A percentile compares a stretch with the other conserved stretches of the same genome.
Conservation (phyloP, 1,140 invertebrate genomes). For the Panagrolaimus sp. region DNA sequence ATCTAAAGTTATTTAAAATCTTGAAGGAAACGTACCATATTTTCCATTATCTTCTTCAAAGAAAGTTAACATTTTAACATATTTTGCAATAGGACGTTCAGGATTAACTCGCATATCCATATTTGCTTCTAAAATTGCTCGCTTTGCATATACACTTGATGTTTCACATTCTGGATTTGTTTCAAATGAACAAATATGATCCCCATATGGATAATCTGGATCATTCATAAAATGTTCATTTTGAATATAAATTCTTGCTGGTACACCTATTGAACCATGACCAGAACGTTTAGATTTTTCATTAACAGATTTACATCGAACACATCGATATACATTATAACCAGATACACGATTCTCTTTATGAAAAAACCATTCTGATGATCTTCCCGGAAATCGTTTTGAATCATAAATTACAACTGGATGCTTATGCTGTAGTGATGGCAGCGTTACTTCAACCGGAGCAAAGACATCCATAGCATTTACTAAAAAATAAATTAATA, state of each 20-base stretch:
- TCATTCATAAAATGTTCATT: slow-evolving; percentile 11
- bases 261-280: not conserved
- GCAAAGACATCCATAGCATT: slow-evolving; percentile 5
- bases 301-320: slow-evolving; percentile 8
- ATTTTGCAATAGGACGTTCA: not conserved
- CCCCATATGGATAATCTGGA: not conserved
- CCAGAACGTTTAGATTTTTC: slow-evolving; percentile 6
- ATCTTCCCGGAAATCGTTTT: not conserved
- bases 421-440: slow-evolving; percentile 1
- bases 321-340: not conserved
- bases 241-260: not conserved
- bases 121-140: slow-evolving; percentile 7
- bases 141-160: not conserved
- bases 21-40: not conserved
- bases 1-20: too few species aligned
- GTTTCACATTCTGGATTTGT: slow-evolving; percentile 1
- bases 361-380: slow-evolving; percentile 11
- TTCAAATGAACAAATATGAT: not conserved
- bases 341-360: slow-evolving; percentile 4
- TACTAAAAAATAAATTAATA: not conserved
- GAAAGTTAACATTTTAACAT: slow-evolving; percentile 1
- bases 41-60: slow-evolving; percentile 7
- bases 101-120: slow-evolving; percentile 9
- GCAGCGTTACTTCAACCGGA: not conserved
- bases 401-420: slow-evolving; percentile 8